A percentile compares a stretch with the other conserved stretches of the same genome.
phyloP scores from a whole-genome alignment of 2,888 invertebrate genomes.

The Eristalis intricaria region DNA sequence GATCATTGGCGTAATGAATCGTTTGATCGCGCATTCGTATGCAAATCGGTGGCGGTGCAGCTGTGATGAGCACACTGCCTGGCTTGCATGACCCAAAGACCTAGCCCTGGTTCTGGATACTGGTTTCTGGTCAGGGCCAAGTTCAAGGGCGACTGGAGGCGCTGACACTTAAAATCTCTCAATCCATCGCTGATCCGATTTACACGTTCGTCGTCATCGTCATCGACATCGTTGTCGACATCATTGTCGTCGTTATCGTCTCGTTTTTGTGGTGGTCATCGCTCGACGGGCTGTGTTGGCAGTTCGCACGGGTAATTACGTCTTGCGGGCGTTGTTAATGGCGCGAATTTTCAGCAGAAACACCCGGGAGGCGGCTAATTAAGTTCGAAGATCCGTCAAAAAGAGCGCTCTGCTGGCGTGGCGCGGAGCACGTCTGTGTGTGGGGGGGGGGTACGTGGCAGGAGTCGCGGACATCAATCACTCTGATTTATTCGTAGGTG shows the following conservation, averaged over 20 bases:
- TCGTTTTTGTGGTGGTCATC: constrained; percentile 28
- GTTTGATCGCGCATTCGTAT: constrained; percentile 19
- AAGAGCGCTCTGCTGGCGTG: constrained; percentile 4
- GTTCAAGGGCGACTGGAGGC: constrained; percentile 17
- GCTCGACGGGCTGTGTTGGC: neutral
- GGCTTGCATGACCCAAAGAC: constrained; percentile 26
- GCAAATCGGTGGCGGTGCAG: constrained; percentile 13
- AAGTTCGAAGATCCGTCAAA: constrained; percentile 21
- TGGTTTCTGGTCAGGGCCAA: constrained; percentile 21
- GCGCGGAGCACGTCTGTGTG: neutral
- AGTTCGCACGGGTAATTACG: constrained; percentile 31
- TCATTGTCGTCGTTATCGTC: neutral
- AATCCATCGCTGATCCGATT: neutral
- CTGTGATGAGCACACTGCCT: neutral
- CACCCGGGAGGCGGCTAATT: constrained; percentile 9
- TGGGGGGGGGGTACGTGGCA: constrained; percentile 32
- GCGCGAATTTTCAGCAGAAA: neutral
- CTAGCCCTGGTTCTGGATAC: neutral
- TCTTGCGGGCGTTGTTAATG: constrained; percentile 34
- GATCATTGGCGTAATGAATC: constrained; percentile 6
- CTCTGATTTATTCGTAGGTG: constrained; percentile 56
- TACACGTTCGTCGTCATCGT: neutral
- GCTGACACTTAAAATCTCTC: constrained; percentile 18
- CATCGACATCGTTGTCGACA: neutral
- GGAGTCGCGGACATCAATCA: constrained; percentile 59